Evolutionary conservation across 2,888 invertebrate species (phyloP).

Genomic region (Drosophila mimica): DNA sequence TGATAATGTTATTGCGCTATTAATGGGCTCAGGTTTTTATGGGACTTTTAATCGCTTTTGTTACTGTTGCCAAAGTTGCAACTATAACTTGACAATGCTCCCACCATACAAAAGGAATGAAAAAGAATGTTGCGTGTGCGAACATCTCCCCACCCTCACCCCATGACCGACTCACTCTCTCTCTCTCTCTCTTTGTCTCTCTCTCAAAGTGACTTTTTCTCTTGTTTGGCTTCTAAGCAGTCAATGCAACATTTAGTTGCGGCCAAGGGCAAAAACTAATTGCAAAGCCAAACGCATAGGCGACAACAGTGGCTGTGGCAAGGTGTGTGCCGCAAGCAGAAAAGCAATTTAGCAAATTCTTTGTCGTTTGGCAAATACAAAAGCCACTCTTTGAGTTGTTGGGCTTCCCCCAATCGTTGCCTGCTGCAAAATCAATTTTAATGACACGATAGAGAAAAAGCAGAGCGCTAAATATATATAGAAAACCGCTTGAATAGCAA

Average conservation of each 20-base stretch:
- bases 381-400: conserved; percentile 60
- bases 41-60: conserved; percentile 82
- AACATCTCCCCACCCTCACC: conserved; percentile 2
- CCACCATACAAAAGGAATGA: conserved; percentile 18
- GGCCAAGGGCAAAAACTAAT: conserved; percentile 71
- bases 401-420: conserved; percentile 5
- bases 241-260: conserved; percentile 72
- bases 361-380: conserved; percentile 75
- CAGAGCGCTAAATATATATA: conserved; percentile 41
- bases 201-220: not conserved
- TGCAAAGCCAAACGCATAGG: conserved; percentile 77
- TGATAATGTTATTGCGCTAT: conserved; percentile 81
- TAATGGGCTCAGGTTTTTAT: conserved; percentile 82
- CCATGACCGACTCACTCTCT: not conserved
- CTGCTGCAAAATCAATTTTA: conserved; percentile 76
- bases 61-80: conserved; percentile 74
- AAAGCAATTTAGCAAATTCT: conserved; percentile 81
- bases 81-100: conserved; percentile 72
- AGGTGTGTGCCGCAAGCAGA: conserved; percentile 53
- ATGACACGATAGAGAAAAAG: conserved; percentile 64
- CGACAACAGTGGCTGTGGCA: conserved; percentile 44
- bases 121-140: conserved; percentile 62
- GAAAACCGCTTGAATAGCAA: conserved; percentile 44
- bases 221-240: conserved; percentile 54
- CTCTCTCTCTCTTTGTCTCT: not conserved